phyloP scores from a whole-genome alignment of 2,888 invertebrate genomes.

The Pandemis corylana region DNA sequence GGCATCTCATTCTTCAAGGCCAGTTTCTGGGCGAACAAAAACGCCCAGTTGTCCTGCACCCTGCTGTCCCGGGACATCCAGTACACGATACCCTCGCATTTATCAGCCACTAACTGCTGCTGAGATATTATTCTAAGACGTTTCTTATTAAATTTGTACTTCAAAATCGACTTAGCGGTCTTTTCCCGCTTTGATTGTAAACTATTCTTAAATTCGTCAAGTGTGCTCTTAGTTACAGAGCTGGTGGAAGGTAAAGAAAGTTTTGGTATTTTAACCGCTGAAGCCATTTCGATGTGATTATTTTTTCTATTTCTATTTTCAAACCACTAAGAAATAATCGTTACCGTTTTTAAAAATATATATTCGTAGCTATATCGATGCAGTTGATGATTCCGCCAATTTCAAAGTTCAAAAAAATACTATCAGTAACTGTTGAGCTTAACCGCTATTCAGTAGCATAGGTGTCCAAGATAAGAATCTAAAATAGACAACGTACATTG shows the following conservation, averaged over 20 bases:
- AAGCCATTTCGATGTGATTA: constrained; percentile 64
- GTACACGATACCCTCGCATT: constrained; percentile 88
- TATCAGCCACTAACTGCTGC: constrained; percentile 85
- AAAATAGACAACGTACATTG: too few relatives aligned
- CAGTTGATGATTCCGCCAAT: too few relatives aligned
- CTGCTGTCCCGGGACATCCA: constrained; percentile 97
- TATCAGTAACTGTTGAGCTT: too few relatives aligned
- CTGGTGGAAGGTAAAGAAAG: constrained; percentile 52
- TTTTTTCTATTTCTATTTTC: background rate
- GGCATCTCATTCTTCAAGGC: constrained; percentile 93
- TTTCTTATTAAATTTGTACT: constrained; percentile 92
- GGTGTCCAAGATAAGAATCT: too few relatives aligned
- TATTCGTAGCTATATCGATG: too few relatives aligned
- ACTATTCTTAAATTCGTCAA: constrained; percentile 67
- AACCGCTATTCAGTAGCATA: too few relatives aligned
- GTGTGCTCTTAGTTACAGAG: constrained; percentile 49
- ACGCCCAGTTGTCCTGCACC: constrained; percentile 97
- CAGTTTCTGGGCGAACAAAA: constrained; percentile 93
- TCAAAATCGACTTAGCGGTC: constrained; percentile 83
- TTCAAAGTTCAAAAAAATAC: too few relatives aligned
- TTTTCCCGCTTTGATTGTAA: constrained; percentile 77
- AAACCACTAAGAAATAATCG: background rate
- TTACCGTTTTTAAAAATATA: too few relatives aligned
- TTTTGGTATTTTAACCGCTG: constrained; percentile 70
- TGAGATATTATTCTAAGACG: constrained; percentile 89